phyloP scores from a whole-genome alignment of 2,888 invertebrate genomes.

The Dilophus febrilis region DNA sequence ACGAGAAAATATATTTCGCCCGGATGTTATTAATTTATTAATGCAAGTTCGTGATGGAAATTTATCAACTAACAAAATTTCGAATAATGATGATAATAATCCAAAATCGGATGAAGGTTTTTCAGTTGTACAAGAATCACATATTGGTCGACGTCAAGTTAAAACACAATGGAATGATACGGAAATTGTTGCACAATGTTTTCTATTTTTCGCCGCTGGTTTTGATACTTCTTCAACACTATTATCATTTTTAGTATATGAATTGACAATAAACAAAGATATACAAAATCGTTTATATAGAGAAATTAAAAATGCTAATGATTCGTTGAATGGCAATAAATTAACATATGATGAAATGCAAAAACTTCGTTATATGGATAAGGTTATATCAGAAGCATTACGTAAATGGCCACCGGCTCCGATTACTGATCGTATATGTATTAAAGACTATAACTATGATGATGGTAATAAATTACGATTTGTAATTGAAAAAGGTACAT shows the following conservation, averaged over 20 bases:
- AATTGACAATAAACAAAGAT: conserved; percentile 26
- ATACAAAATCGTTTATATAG: conserved; percentile 24
- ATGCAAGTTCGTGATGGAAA: conserved; percentile 12
- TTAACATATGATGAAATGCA: conserved; percentile 35
- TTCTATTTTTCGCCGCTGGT: conserved; percentile 35
- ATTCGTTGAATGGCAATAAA: conserved; percentile 22
- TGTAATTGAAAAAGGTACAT: conserved; percentile 18
- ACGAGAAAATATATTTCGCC: conserved; percentile 9
- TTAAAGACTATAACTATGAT: conserved; percentile 31
- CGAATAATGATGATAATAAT: background rate
- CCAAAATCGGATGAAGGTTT: conserved; percentile 5
- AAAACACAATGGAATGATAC: conserved; percentile 19
- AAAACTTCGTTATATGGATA: conserved; percentile 41
- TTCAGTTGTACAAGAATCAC: conserved; percentile 30
- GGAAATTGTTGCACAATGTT: conserved; percentile 32
- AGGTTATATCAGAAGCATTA: conserved; percentile 37
- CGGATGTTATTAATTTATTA: conserved; percentile 13
- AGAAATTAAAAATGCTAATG: conserved; percentile 33
- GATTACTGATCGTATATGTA: conserved; percentile 32
- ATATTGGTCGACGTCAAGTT: conserved; percentile 11
- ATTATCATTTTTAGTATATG: conserved; percentile 26
- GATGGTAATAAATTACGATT: conserved; percentile 16
- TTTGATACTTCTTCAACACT: conserved; percentile 32
- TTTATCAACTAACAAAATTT: conserved; percentile 2
- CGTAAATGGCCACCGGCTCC: conserved; percentile 32